Conservation (phyloP, 2,113 vertebrate species). For the Nothobranchius furzeri region DNA sequence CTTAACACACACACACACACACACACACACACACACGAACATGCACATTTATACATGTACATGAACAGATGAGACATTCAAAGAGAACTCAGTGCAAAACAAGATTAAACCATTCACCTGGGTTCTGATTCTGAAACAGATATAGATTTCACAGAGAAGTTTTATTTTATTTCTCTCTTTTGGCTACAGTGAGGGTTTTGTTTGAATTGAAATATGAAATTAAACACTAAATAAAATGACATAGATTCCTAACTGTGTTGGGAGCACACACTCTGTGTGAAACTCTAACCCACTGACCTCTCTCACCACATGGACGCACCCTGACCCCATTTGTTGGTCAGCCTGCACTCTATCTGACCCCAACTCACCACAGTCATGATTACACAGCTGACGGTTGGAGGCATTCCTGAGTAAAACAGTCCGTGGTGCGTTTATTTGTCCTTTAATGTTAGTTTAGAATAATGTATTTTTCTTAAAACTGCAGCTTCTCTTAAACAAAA, state of each 20-base stretch:
- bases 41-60: conserved; percentile 18
- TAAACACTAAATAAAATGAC: background rate
- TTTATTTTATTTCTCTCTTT: background rate
- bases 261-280: background rate
- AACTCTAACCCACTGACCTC: conserved; percentile 46
- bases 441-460: background rate
- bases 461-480: background rate
- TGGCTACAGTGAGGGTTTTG: too few species aligned
- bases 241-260: conserved; percentile 1
- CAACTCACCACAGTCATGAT: conserved; percentile 40
- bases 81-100: conserved; percentile 29
- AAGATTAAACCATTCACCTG: conserved; percentile 3
- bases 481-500: background rate
- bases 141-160: background rate
- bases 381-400: conserved; percentile 22
- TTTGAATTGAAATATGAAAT: too few species aligned
- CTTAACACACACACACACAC: conserved; percentile 18
- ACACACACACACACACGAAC: conserved; percentile 1
- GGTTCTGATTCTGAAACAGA: conserved; percentile 3
- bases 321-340: conserved; percentile 43
- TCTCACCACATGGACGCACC: conserved; percentile 52
- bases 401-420: conserved; percentile 9
- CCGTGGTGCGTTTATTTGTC: background rate
- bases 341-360: conserved; percentile 62
- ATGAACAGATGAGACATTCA: conserved; percentile 25